Evolutionary conservation across 2,888 invertebrate genomes (phyloP).

Genomic region (Phalangium opilio): DNA sequence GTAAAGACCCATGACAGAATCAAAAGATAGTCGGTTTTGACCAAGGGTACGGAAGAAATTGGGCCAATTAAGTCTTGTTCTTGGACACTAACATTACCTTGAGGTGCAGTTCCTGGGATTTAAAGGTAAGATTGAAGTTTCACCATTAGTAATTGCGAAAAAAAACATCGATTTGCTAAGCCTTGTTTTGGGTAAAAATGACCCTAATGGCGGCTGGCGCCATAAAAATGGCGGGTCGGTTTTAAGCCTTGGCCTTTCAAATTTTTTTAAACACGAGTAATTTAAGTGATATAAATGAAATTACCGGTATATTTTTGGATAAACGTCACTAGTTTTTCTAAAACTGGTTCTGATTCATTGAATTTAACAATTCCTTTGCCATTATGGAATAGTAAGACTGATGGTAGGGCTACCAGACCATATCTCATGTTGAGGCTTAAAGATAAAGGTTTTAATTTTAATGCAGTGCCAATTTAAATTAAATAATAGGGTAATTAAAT

Average conservation of each 20-base stretch:
- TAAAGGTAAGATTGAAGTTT: neutral
- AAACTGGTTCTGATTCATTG: constrained; percentile 62
- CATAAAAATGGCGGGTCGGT: too few species aligned
- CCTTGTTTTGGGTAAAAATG: too few species aligned
- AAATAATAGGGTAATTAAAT: neutral
- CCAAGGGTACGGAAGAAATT: constrained; percentile 55
- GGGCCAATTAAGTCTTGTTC: constrained; percentile 56
- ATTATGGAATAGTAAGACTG: constrained; percentile 74
- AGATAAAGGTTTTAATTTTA: constrained; percentile 10
- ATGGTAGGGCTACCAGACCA: constrained; percentile 79
- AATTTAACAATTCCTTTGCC: constrained; percentile 69
- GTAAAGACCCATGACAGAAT: constrained; percentile 75
- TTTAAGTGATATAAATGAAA: neutral
- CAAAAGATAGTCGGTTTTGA: constrained; percentile 63
- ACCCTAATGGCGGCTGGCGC: too few species aligned
- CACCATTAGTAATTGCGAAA: too few species aligned
- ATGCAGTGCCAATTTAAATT: neutral
- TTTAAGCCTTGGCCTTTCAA: too few species aligned
- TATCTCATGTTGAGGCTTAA: constrained; percentile 60
- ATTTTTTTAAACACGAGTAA: too few species aligned
- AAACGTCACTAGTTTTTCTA: constrained; percentile 62
- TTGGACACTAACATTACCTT: constrained; percentile 48
- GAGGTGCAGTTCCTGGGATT: constrained; percentile 41
- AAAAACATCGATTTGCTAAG: too few species aligned
- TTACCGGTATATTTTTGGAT: constrained; percentile 51